Evolutionary conservation across 2,113 vertebrate genomes (phyloP), one percentile per base, ranked within the genome.

Genomic region (Anolis sagrei): DNA sequence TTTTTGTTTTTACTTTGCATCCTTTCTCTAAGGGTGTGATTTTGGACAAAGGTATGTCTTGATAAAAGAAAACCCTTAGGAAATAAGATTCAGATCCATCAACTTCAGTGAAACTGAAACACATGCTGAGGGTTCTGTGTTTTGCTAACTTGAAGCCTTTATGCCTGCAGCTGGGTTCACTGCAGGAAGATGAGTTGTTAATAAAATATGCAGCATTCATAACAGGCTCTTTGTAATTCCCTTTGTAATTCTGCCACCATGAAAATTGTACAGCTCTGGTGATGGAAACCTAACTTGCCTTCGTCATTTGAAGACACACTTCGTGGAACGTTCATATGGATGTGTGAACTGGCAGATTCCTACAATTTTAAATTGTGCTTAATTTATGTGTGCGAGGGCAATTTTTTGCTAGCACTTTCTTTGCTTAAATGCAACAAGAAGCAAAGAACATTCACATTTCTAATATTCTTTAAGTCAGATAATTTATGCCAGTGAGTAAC

Each of bases 221-320:
- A 64, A 84, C 5, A 73, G 79, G 54, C 48, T 48, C 62, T 66
- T 85, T 74, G 72, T 76, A 69, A 73, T 68, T 86, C 13, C 74
- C 68, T 85, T 79, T 73, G 84, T 79, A 85, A 79, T 85, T 85
- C 76, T 85, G 68, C 51, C 51, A 79, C 77, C 68, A 79, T 85
- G 68, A 62, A 79, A 72, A 85, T 73, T 79, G 68, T 78, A 73
- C 51, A 48, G 23, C 58, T 85, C 34, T 79, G 36, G 36, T 73
- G 29, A 58, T 39, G 36, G 32, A 79, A 85, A 85, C 21, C 7
- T 61, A 73, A 62, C 36, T 73, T 79, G 81, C 34, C 27, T 85
- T 61, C 34, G 36, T 78, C 64, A 70, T 85, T 85, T 70, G 34
- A 69, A 77, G 81, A 70, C 32, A 70, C 27, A 11, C 48, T 79